Evolutionary conservation across 2,797 vertebrate genomes (phyloP).

Genomic region (Chaetodon trifasciatus): DNA sequence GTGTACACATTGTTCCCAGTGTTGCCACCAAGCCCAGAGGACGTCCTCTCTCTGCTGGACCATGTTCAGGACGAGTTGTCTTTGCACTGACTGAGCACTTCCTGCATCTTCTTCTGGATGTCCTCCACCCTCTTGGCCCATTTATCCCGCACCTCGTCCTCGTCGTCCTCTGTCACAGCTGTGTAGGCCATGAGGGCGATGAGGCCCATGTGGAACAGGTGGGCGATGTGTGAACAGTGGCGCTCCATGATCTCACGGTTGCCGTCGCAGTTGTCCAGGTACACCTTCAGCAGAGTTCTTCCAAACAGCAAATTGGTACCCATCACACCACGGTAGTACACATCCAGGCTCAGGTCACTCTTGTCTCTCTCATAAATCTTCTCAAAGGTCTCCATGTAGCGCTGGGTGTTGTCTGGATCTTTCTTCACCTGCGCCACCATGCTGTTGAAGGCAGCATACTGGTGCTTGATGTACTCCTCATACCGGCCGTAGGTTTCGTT

Average conservation of each 20-base stretch:
- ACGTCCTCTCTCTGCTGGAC: conserved; percentile 20
- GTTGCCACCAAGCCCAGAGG: conserved; percentile 13
- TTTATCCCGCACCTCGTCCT: conserved; percentile 81
- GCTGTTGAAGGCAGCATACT: conserved; percentile 81
- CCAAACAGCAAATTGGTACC: conserved; percentile 74
- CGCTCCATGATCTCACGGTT: conserved; percentile 83
- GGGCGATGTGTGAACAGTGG: conserved; percentile 82
- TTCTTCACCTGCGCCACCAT: conserved; percentile 83
- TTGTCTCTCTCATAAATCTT: conserved; percentile 81
- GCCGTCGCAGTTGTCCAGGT: conserved; percentile 79
- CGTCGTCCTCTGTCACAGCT: conserved; percentile 83
- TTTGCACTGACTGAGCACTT: conserved; percentile 81
- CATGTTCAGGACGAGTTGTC: conserved; percentile 44
- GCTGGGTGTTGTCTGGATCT: conserved; percentile 62
- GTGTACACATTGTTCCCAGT: conserved; percentile 17
- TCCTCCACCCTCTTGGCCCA: conserved; percentile 80
- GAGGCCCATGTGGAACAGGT: conserved; percentile 88
- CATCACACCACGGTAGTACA: conserved; percentile 83
- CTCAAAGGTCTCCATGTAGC: conserved; percentile 78
- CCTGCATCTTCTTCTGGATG: conserved; percentile 84
- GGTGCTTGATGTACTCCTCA: conserved; percentile 87
- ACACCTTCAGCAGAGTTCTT: conserved; percentile 82
- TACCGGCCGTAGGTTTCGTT: conserved; percentile 84
- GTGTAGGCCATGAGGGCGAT: conserved; percentile 86
- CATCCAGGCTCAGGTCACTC: conserved; percentile 79